Evolutionary conservation across 2,888 invertebrate genomes (phyloP).

Genomic region (Cinara cedri): DNA sequence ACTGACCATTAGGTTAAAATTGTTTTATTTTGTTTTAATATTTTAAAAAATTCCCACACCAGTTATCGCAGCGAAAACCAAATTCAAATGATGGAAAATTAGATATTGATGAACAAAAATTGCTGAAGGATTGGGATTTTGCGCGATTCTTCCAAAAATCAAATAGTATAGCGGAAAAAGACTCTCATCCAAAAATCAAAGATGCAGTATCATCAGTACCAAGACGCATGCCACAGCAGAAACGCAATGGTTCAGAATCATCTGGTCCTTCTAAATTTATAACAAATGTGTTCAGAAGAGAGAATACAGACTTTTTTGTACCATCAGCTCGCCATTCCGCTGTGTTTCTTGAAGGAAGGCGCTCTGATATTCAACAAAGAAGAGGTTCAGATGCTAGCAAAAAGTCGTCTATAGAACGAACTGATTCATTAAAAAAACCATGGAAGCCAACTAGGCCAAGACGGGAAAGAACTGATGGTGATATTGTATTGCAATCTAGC

Average conservation of each 20-base stretch:
- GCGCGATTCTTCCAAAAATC: slow-evolving; percentile 76
- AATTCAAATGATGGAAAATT: slow-evolving; percentile 36
- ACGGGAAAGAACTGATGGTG: slow-evolving; percentile 88
- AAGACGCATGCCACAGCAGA: slow-evolving; percentile 60
- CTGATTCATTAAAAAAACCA: slow-evolving; percentile 68
- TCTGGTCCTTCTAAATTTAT: slow-evolving; percentile 48
- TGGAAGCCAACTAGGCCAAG: slow-evolving; percentile 71
- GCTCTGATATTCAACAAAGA: slow-evolving; percentile 64
- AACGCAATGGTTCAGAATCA: slow-evolving; percentile 60
- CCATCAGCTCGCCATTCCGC: slow-evolving; percentile 75
- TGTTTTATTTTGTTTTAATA: slow-evolving; percentile 50
- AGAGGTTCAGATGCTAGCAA: slow-evolving; percentile 61
- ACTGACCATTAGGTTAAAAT: slow-evolving; percentile 33
- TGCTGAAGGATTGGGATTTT: slow-evolving; percentile 87
- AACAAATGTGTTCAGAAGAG: slow-evolving; percentile 70
- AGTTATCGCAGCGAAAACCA: slow-evolving; percentile 49
- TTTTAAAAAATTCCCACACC: slow-evolving; percentile 52
- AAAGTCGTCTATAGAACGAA: slow-evolving; percentile 63
- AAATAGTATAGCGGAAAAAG: slow-evolving; percentile 56
- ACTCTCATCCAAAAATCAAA: slow-evolving; percentile 56
- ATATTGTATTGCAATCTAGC: slow-evolving; percentile 74
- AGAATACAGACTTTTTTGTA: slow-evolving; percentile 84
- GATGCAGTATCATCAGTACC: slow-evolving; percentile 61
- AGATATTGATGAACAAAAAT: slow-evolving; percentile 77
- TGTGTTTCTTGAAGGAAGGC: slow-evolving; percentile 66